Evolutionary conservation across 2,113 vertebrate species (phyloP), one percentile per base, ranked within the genome.

Genomic region (Toxotes jaculatrix): DNA sequence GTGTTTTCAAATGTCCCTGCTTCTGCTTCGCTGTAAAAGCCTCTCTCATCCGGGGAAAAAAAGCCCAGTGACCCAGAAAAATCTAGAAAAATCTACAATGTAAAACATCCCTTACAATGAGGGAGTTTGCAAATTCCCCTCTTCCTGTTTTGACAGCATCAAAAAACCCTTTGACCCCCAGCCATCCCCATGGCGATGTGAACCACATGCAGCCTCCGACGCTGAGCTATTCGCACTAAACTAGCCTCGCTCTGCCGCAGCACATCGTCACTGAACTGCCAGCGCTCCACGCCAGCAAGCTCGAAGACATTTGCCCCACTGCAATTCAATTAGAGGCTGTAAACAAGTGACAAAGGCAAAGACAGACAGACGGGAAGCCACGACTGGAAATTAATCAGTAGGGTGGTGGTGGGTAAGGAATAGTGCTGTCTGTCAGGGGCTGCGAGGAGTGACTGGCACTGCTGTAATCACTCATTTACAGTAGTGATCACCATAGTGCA

Each of bases 401-500:
- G 85, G 87, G 86, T 82, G 90, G 85, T 83, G 82, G 74, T 88
- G 74, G 83, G 76, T 67, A 69, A 70, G 87, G 73, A 84, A 74
- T 78, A 57, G 71, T 34, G 82, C 79, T 92, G 85, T 88, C 92
- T 90, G 83, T 92, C 88, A 89, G 75, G 75, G 76, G 78, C 73
- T 71, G 78, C 53, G 55, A 80, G 77, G 78, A 92, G 81, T 88
- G 89, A 92, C 90, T 91, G 89, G 79, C 85, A 79, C 83, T 72
- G 89, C 76, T 86, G 88, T 93, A 93, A 94, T 94, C 90, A 93
- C 32, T 93, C 90, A 93, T 91, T 93, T 95, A 94, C 81, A 94
- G 84, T 92, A 90, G 86, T 89, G 92, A 92, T 85, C 92, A 68
- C 90, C 77, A 71, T 42, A 67, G 85, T 83, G 86, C 74, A 86